Percentiles rank a stretch among this genome's conserved stretches.
Evolutionary conservation across 1,140 invertebrate species (phyloP).

Genomic region (Drosophila rhopaloa): DNA sequence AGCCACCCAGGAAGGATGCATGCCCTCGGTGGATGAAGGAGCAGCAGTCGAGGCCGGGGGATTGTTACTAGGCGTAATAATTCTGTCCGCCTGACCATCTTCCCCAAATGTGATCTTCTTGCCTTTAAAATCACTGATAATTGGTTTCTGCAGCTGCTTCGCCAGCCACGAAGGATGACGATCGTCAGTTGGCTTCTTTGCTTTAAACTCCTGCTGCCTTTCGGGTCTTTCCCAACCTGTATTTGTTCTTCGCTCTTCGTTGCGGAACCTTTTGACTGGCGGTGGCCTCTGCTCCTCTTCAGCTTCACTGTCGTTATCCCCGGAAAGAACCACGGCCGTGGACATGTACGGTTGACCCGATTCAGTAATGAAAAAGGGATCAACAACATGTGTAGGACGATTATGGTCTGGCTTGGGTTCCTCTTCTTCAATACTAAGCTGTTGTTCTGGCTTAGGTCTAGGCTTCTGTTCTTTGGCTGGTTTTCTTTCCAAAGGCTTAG

Average conservation of each 20-base stretch:
- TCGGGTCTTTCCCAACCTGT: neutral
- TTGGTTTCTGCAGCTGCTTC: constrained; percentile 83
- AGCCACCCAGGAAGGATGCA: constrained; percentile 88
- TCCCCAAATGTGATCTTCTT: constrained; percentile 82
- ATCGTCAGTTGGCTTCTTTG: constrained; percentile 11
- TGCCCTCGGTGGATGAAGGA: constrained; percentile 33
- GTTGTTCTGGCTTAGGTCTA: constrained; percentile 2
- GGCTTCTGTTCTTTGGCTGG: neutral
- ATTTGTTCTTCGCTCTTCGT: constrained; percentile 9
- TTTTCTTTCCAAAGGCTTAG: neutral
- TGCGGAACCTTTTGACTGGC: neutral
- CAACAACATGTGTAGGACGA: constrained; percentile 78
- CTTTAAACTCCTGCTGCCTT: constrained; percentile 7
- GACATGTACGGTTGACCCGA: constrained; percentile 87
- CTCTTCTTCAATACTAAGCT: constrained; percentile 12
- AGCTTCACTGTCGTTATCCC: constrained; percentile 34
- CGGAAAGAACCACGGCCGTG: constrained; percentile 83
- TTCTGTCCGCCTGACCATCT: constrained; percentile 28
- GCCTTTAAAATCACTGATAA: constrained; percentile 60
- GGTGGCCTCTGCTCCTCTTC: constrained; percentile 28
- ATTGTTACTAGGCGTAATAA: neutral
- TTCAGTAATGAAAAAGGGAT: constrained; percentile 87
- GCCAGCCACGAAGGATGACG: constrained; percentile 87
- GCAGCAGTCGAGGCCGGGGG: neutral
- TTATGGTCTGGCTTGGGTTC: constrained; percentile 21